Base-by-base conservation (phyloP, 2,888 invertebrate species). In the Anoplius nigerrimus region DNA sequence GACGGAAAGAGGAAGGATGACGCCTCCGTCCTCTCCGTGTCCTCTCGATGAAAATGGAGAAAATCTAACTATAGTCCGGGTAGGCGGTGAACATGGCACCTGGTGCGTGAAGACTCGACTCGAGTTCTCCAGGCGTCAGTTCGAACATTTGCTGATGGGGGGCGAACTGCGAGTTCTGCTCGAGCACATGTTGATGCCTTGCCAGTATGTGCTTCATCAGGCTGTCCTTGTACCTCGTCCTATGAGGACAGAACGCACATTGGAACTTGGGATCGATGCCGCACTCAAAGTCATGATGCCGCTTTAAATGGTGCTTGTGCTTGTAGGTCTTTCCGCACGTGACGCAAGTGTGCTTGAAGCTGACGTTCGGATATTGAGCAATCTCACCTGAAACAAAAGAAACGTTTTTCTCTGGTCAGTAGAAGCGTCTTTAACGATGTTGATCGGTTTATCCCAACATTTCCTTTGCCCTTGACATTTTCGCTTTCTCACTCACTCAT, bases 251-350 rank as follows among this genome's bases (percentile, higher is more conserved):
- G 66, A 88, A 84, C 6, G 86, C 80, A 73, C 91, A 90, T 42
- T 83, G 82, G 78, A 89, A 90, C 66, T 87, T 87, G 15, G 90
- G 90, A 59, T 89, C 89, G 70, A 90, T 89, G 11, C 90, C 90
- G 67, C 91, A 91, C 74, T 91, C 91, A 72, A 90, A 86, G 55
- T 82, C 84, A 76, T 79, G 84, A 62, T 85, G 87, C 52, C 84
- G 83, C 79, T 79, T 88, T 69, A 87, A 67, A 27, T 87, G 87
- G n/a, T 85, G 84, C 54, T 86, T 85, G 66, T 87, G 84, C 56
- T 86, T 88, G 79, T 88, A 89, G 3, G 82, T 76, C 58, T 86
- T 85, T 20, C 87, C 87, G 69, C 89, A 89, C n/a, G 81, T 80
- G 2, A 51, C 64, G 56, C 87, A 88, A 8, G 75, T 76, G 45